Conservation (phyloP, 2,113 vertebrate species). For the Ictalurus furcatus region DNA sequence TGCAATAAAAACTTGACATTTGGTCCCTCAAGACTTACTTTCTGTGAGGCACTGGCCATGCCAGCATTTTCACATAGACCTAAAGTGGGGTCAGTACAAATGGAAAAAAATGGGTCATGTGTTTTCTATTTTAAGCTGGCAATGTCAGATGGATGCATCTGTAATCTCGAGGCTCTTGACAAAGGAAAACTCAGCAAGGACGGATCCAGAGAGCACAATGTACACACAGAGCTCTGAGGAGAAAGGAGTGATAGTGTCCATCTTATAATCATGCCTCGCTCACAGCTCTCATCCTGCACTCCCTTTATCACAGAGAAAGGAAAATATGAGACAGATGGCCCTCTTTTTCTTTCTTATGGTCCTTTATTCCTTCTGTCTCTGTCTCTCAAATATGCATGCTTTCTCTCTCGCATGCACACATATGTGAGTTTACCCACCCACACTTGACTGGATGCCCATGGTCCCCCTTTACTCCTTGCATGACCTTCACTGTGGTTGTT, state of each 20-base stretch:
- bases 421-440: conserved; percentile 12
- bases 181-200: conserved; percentile 6
- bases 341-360: conserved; percentile 45
- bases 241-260: conserved; percentile 55
- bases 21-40: conserved; percentile 33
- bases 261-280: conserved; percentile 55
- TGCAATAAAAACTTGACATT: conserved; percentile 26
- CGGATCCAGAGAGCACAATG: conserved; percentile 28
- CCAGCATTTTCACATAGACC: conserved; percentile 57
- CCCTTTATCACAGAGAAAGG: conserved; percentile 38
- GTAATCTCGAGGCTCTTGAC: conserved; percentile 64
- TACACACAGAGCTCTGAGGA: conserved; percentile 55
- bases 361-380: background rate
- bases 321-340: conserved; percentile 61
- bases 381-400: background rate
- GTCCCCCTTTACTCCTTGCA: conserved; percentile 5
- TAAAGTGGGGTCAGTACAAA: conserved; percentile 66
- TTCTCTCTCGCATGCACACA: conserved; percentile 13
- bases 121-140: conserved; percentile 69
- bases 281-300: conserved; percentile 40
- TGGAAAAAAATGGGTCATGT: conserved; percentile 71
- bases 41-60: conserved; percentile 59
- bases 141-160: conserved; percentile 72
- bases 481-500: conserved; percentile 22
- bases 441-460: background rate